Evolutionary conservation across 2,888 invertebrate species (phyloP).

Genomic region (Plebejus melissa): DNA sequence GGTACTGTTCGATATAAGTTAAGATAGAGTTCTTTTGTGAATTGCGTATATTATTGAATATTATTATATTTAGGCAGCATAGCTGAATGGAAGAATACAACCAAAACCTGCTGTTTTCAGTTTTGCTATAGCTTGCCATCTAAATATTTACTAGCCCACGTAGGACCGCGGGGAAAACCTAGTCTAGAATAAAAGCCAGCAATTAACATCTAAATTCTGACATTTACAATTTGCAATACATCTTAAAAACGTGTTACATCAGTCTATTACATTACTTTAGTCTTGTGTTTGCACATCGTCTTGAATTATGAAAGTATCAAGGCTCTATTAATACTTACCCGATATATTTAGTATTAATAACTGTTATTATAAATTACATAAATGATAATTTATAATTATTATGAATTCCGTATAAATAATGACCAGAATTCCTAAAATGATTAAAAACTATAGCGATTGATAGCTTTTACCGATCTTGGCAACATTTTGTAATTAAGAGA

Average conservation of each 20-base stretch:
- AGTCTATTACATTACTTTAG: conserved; percentile 15
- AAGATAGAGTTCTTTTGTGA: too few species aligned
- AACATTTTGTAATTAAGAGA: too few species aligned
- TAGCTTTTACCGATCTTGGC: too few species aligned
- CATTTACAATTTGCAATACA: conserved; percentile 23
- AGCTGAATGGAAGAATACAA: too few species aligned
- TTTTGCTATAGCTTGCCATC: not conserved
- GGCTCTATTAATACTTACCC: not conserved
- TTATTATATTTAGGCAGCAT: too few species aligned
- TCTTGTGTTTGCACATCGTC: conserved; percentile 3
- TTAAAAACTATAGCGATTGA: too few species aligned
- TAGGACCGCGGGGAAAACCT: not conserved
- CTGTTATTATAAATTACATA: not conserved
- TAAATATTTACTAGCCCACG: not conserved
- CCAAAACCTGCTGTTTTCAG: too few species aligned
- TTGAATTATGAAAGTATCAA: conserved; percentile 17
- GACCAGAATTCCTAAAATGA: too few species aligned
- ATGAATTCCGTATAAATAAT: not conserved
- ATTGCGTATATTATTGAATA: too few species aligned
- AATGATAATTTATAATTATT: not conserved
- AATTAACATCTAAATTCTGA: not conserved
- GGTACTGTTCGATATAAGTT: too few species aligned
- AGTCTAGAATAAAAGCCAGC: not conserved
- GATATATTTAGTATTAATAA: not conserved
- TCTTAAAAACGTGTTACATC: conserved; percentile 18